Evolutionary conservation across 2,888 invertebrate species (phyloP).

Genomic region (Volucella inanis): DNA sequence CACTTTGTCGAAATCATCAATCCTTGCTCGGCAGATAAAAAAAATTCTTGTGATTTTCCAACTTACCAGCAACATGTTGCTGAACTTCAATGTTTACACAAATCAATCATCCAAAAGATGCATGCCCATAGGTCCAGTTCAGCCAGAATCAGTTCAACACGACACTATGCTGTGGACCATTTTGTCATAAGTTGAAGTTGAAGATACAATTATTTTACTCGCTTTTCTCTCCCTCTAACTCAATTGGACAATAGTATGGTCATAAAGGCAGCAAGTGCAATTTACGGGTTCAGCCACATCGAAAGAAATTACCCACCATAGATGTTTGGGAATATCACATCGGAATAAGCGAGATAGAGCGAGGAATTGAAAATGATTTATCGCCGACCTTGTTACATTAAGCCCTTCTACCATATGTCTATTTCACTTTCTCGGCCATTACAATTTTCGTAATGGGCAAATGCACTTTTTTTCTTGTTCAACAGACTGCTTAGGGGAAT

Average conservation of each 20-base stretch:
- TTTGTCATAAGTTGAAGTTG: conserved; percentile 53
- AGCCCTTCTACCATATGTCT: conserved; percentile 82
- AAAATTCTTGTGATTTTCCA: neutral
- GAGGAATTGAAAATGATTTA: conserved; percentile 79
- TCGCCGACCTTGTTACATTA: conserved; percentile 83
- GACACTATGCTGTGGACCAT: conserved; percentile 57
- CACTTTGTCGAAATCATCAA: neutral
- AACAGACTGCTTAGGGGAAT: conserved; percentile 49
- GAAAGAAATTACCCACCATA: conserved; percentile 56
- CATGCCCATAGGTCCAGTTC: neutral
- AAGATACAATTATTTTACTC: conserved; percentile 30
- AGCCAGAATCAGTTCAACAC: conserved; percentile 34
- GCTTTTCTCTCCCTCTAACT: conserved; percentile 31
- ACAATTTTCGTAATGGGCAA: conserved; percentile 75
- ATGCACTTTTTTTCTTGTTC: conserved; percentile 39
- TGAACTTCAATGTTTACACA: conserved; percentile 60
- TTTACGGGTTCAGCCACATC: conserved; percentile 39
- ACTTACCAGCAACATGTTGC: conserved; percentile 66
- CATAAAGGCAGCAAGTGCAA: conserved; percentile 52
- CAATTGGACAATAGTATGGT: conserved; percentile 13
- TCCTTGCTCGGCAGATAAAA: neutral
- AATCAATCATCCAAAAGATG: conserved; percentile 65
- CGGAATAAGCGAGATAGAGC: conserved; percentile 60
- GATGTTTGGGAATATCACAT: conserved; percentile 14
- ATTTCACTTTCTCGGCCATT: conserved; percentile 82